These are phyloP conservation scores for Lithophane ornitopus DNA, from an alignment of 2,888 invertebrate genomes.

Conservation along the genomic window DNA sequence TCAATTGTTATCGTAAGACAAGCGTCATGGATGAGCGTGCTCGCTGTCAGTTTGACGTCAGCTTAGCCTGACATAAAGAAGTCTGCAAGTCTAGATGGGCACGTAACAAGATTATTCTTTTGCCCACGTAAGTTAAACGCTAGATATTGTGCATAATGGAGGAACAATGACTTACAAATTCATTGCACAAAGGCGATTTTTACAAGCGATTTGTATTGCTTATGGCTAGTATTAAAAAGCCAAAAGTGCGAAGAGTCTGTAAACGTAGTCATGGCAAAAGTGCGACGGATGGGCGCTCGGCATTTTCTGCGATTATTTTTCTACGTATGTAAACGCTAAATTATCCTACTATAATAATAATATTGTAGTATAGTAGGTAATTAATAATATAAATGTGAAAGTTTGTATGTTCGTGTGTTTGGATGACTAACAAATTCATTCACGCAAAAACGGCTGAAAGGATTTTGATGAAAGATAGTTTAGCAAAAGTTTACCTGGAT, in stretches of 20 bases:
- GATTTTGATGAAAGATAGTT: no score
- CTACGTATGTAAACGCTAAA: no score
- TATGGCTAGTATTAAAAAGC: neutral
- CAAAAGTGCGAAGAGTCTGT: neutral
- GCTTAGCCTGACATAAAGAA: slow-evolving; percentile 16
- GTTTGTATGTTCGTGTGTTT: no score
- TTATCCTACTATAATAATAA: no score
- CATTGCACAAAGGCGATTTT: neutral
- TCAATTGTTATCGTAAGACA: slow-evolving; percentile 34
- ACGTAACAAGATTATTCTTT: slow-evolving; percentile 35
- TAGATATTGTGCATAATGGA: slow-evolving; percentile 10
- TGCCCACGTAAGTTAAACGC: slow-evolving; percentile 21
- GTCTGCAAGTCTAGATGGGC: slow-evolving; percentile 19
- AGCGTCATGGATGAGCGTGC: slow-evolving; percentile 35
- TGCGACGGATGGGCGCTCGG: neutral
- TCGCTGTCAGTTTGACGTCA: slow-evolving; percentile 45
- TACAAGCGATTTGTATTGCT: neutral
- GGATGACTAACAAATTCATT: no score
- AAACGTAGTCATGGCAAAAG: neutral
- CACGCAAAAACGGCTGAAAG: no score
- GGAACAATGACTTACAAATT: neutral
- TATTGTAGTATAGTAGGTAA: no score
- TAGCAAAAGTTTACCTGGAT: no score
- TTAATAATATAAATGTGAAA: no score
- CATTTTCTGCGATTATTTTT: neutral